Percentiles rank a stretch among this genome's conserved stretches.
Evolutionary conservation across 2,797 vertebrate species (phyloP).

Genomic region (Acanthiza pusilla): DNA sequence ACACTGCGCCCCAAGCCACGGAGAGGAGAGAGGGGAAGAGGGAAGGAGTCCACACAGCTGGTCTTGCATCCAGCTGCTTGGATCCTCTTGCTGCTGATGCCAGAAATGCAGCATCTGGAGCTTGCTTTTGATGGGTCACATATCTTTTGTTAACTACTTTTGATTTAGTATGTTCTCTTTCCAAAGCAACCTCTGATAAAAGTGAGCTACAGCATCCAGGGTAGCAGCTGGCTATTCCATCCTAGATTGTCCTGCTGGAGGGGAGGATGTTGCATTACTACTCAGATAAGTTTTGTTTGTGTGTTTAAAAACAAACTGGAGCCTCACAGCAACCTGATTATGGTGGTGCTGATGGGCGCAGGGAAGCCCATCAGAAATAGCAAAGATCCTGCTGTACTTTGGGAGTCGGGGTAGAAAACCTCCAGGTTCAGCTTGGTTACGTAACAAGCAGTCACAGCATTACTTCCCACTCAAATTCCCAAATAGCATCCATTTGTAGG

Average conservation of each 20-base stretch:
- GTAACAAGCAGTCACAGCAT: not conserved
- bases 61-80: not conserved
- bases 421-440: not conserved
- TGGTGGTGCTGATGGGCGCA: not conserved
- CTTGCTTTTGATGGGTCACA: not conserved
- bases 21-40: not conserved
- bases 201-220: not conserved
- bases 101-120: not conserved
- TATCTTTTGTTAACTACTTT: not conserved
- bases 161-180: not conserved
- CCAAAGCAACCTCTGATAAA: not conserved
- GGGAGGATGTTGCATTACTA: not conserved
- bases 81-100: not conserved
- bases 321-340: not conserved
- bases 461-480: not conserved
- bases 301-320: not conserved
- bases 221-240: not conserved
- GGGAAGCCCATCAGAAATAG: not conserved
- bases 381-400: not conserved
- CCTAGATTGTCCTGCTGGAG: not conserved
- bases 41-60: not conserved
- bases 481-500: not conserved
- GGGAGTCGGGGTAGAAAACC: not conserved
- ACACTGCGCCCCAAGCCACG: fast-evolving
- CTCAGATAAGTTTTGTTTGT: not conserved